Evolutionary conservation across 2,797 vertebrate genomes (phyloP).

Genomic region (Otolemur crassicaudatus): DNA sequence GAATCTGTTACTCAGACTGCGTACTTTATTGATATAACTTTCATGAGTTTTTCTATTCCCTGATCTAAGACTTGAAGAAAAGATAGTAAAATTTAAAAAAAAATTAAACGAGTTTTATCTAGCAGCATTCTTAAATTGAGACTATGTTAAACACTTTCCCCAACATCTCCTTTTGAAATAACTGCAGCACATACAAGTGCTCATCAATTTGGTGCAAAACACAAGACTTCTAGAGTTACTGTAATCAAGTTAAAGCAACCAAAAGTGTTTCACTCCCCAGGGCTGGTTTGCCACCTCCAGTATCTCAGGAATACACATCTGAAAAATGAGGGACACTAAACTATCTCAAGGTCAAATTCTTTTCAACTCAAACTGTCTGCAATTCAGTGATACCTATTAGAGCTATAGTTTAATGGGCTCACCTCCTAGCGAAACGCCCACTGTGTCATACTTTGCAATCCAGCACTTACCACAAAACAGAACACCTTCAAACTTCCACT

Average conservation of each 20-base stretch:
- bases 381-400: background rate
- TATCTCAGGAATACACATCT: background rate
- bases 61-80: constrained; percentile 19
- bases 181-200: background rate
- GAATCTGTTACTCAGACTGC: background rate
- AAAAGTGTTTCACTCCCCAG: background rate
- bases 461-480: background rate
- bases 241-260: background rate
- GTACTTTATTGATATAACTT: background rate
- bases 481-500: background rate
- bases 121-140: background rate
- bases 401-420: background rate
- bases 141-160: background rate
- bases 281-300: background rate
- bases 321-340: background rate
- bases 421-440: background rate
- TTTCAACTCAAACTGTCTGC: background rate
- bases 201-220: background rate
- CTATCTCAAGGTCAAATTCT: background rate
- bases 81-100: background rate
- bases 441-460: background rate
- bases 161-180: constrained; percentile 24
- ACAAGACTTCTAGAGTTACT: background rate
- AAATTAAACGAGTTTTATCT: background rate
- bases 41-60: background rate